Conservation (phyloP, 2,888 invertebrate species). For the Plebejus melissa region DNA sequence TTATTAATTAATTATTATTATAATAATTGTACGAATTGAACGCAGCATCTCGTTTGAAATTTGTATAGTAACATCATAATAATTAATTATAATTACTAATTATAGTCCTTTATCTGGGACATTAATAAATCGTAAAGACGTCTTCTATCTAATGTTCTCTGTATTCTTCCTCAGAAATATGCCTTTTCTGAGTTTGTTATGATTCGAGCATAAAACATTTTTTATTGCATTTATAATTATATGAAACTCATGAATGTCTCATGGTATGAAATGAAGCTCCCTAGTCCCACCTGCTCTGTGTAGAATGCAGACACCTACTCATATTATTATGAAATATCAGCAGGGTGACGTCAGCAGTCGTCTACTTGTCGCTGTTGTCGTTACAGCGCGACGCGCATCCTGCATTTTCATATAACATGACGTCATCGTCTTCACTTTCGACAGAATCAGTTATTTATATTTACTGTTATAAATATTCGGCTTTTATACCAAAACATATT, state of each 20-base stretch:
- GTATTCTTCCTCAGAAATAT: too few species aligned
- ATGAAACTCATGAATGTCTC: neutral
- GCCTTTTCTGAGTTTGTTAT: neutral
- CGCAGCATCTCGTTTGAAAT: too few species aligned
- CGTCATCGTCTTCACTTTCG: neutral
- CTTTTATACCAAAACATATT: too few species aligned
- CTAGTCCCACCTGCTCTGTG: neutral
- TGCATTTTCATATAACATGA: neutral
- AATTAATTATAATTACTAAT: too few species aligned
- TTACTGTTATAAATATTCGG: too few species aligned
- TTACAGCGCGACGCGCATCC: neutral
- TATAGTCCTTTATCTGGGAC: too few species aligned
- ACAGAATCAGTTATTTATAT: neutral
- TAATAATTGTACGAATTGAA: too few species aligned
- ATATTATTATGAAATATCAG: neutral
- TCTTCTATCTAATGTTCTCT: too few species aligned
- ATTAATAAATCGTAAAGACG: too few species aligned
- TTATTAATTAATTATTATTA: too few species aligned
- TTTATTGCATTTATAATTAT: neutral
- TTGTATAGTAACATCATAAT: too few species aligned
- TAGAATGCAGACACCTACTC: neutral
- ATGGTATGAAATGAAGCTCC: neutral
- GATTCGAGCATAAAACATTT: neutral
- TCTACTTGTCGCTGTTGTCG: neutral
- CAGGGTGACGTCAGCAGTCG: neutral